phyloP scores from a whole-genome alignment of 2,888 invertebrate genomes.

The Acholoe squamosa region DNA sequence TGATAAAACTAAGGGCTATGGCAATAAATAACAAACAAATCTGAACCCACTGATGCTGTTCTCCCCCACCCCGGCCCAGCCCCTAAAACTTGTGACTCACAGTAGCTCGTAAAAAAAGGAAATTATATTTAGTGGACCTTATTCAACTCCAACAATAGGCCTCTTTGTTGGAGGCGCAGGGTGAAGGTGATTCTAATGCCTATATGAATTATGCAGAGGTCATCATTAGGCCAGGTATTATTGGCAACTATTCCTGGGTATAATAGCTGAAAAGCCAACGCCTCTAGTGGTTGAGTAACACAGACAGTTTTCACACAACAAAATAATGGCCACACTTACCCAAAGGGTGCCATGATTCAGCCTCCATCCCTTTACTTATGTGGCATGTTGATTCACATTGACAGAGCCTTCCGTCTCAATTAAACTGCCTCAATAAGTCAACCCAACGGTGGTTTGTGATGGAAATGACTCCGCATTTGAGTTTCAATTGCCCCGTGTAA shows the following conservation, averaged over 20 bases:
- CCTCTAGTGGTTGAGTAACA: not conserved
- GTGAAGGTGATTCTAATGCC: not conserved
- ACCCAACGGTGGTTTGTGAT: not conserved
- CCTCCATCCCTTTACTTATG: not conserved
- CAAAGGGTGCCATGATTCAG: slow-evolving; percentile 26
- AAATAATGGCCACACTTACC: not conserved
- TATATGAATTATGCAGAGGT: not conserved
- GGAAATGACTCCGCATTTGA: slow-evolving; percentile 39
- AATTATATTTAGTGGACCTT: not conserved
- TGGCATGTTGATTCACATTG: slow-evolving; percentile 25
- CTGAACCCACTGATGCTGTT: not conserved
- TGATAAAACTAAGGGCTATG: not conserved
- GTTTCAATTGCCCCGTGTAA: slow-evolving; percentile 57
- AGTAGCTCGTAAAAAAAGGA: not conserved
- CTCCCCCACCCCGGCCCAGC: not conserved
- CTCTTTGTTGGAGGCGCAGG: not conserved
- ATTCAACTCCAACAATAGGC: not conserved
- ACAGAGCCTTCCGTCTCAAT: slow-evolving; percentile 52
- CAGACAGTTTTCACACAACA: not conserved
- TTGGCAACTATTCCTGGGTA: not conserved
- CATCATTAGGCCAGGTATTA: not conserved
- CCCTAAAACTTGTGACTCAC: not conserved
- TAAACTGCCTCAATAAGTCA: slow-evolving; percentile 53
- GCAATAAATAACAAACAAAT: slow-evolving; percentile 2
- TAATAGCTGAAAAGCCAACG: not conserved